These are phyloP conservation scores for Macropis europaea DNA, from an alignment of 2,888 invertebrate genomes.

Conservation along the genomic window DNA sequence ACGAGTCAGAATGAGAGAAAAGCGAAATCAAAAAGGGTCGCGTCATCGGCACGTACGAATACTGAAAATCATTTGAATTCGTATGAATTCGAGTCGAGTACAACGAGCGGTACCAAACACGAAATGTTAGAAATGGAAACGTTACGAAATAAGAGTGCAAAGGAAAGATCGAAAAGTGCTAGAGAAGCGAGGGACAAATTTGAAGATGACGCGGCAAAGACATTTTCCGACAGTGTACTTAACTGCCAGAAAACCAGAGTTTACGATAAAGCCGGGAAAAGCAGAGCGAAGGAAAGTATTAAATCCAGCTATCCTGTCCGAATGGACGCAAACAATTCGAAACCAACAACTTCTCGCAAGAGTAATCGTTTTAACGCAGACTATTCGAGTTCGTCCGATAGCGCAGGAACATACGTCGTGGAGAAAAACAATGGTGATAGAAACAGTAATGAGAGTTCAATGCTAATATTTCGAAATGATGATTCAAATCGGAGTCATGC, in stretches of 20 bases:
- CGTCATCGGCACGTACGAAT: not conserved
- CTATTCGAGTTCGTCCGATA: slow-evolving; percentile 53
- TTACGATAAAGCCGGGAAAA: not conserved
- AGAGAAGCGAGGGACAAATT: slow-evolving; percentile 24
- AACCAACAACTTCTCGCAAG: not conserved
- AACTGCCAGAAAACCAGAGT: not conserved
- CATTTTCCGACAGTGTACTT: slow-evolving; percentile 53
- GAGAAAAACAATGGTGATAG: slow-evolving; percentile 38
- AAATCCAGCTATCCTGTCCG: slow-evolving; percentile 15
- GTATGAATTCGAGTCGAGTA: slow-evolving; percentile 38
- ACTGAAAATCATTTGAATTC: slow-evolving; percentile 25
- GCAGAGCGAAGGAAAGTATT: not conserved
- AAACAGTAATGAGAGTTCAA: slow-evolving; percentile 14
- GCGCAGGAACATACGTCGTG: slow-evolving; percentile 67
- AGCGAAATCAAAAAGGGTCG: not conserved
- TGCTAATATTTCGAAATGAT: slow-evolving; percentile 3
- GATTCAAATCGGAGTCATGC: not conserved
- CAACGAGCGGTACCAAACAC: not conserved
- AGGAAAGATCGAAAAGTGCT: slow-evolving; percentile 53
- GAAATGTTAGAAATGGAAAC: slow-evolving; percentile 36
- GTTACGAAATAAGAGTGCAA: not conserved
- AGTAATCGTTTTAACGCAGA: slow-evolving; percentile 28
- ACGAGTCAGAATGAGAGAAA: not conserved
- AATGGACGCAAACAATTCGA: not conserved
- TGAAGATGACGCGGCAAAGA: slow-evolving; percentile 31